Evolutionary conservation across 2,797 vertebrate species (phyloP), one percentile per base, ranked within the genome.

Genomic region (Crypturellus tataupa): DNA sequence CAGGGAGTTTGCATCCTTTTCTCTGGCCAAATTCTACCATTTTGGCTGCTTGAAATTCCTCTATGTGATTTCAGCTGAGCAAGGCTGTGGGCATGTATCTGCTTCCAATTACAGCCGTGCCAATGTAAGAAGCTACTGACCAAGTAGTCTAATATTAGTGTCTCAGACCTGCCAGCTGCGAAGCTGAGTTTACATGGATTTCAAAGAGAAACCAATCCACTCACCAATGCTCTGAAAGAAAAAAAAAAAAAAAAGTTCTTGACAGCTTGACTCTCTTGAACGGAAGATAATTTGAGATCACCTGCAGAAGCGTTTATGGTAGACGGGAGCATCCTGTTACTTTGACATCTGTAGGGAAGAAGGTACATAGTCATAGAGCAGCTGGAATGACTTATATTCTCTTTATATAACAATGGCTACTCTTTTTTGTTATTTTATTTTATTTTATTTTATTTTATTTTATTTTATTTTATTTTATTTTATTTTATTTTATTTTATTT

Each of bases 291-390:
- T 18, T 18, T 27, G 40, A 62, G 72, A 70, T 51, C 2, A 23
- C 33, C 7, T 3, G 0, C 24, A 31, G 19, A 31, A 56, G 7
- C 18, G 2, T 37, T 29, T 8, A 29, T 2, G 9, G 1, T 75
- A 49, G 27, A 53, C 0, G 18, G 40, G 29, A 40, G 10, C 3
- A 44, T 27, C 9, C 17, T 68, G 6, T 9, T 8, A 10, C 8
- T 21, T 37, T 31, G 9, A 19, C 19, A 8, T 21, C 18, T 24
- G 12, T 12, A 60, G 60, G 31, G 33, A 64, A 40, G 16, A 19
- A 47, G 3, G 7, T 89, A 39, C 51, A 18, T 20, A 7, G 20
- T 59, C 2, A 7, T 29, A 68, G 18, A 10, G 9, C 53, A 70
- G 37, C 5, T 25, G 39, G 25, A 88, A 40, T 19, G 21, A 21